Conservation (phyloP, 2,888 invertebrate genomes). For the Nomada fucata region DNA sequence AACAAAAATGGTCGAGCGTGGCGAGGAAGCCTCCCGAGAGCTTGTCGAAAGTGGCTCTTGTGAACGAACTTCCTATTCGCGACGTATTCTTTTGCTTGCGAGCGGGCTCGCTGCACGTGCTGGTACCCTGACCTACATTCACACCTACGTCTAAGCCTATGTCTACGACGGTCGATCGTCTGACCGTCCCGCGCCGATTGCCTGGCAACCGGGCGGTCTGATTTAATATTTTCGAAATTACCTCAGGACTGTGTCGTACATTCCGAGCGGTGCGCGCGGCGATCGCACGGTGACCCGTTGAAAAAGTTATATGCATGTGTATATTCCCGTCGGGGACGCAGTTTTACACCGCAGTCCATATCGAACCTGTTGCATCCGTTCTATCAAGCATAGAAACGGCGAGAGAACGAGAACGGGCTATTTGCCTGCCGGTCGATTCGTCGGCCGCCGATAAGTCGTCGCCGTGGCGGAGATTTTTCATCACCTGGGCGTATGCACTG, state of each 20-base stretch:
- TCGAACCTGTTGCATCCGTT: conserved; percentile 68
- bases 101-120: conserved; percentile 65
- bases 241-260: conserved; percentile 58
- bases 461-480: conserved; percentile 20
- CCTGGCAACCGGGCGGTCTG: conserved; percentile 67
- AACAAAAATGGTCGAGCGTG: conserved; percentile 2
- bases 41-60: conserved; percentile 40
- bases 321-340: conserved; percentile 23
- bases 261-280: conserved; percentile 25
- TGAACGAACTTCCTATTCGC: conserved; percentile 34
- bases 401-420: not conserved
- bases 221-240: conserved; percentile 72
- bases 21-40: not conserved
- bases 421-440: conserved; percentile 10
- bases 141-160: conserved; percentile 68
- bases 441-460: conserved; percentile 13
- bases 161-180: conserved; percentile 71
- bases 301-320: conserved; percentile 13
- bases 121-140: conserved; percentile 81
- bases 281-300: not conserved
- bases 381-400: conserved; percentile 1
- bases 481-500: not conserved
- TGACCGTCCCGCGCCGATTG: conserved; percentile 62
- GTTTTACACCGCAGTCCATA: conserved; percentile 26
- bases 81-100: conserved; percentile 51